Conservation (phyloP, 2,113 vertebrate genomes). For the Stegostoma tigrinum region DNA sequence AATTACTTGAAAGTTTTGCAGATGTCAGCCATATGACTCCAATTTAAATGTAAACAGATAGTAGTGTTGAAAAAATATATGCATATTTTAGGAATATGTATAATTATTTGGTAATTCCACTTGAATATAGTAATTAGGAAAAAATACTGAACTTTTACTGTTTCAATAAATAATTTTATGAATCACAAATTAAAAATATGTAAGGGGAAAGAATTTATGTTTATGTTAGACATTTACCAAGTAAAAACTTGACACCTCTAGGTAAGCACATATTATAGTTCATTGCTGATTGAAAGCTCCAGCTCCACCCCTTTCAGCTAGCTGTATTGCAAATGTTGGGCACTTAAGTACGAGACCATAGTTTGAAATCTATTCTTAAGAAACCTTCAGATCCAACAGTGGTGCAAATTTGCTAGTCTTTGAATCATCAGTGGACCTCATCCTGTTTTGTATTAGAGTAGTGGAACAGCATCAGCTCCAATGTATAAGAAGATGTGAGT, state of each 20-base stretch:
- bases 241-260: not conserved
- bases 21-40: not conserved
- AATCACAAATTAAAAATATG: not conserved
- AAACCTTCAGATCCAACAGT: not conserved
- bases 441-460: not conserved
- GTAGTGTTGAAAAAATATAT: not conserved
- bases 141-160: not conserved
- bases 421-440: not conserved
- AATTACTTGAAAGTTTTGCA: not conserved
- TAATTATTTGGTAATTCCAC: not conserved
- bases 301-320: not conserved
- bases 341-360: not conserved
- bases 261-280: conserved; percentile 2
- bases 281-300: not conserved
- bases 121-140: not conserved
- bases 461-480: not conserved
- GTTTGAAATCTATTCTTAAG: not conserved
- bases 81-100: no score
- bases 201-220: not conserved
- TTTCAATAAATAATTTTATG: not conserved
- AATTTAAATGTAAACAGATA: not conserved
- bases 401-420: not conserved
- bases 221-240: not conserved
- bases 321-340: not conserved
- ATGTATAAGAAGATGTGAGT: not conserved